Evolutionary conservation across 1,140 invertebrate genomes (phyloP), one percentile per base, ranked within the genome.

Genomic region (Mesaphorura yosii): DNA sequence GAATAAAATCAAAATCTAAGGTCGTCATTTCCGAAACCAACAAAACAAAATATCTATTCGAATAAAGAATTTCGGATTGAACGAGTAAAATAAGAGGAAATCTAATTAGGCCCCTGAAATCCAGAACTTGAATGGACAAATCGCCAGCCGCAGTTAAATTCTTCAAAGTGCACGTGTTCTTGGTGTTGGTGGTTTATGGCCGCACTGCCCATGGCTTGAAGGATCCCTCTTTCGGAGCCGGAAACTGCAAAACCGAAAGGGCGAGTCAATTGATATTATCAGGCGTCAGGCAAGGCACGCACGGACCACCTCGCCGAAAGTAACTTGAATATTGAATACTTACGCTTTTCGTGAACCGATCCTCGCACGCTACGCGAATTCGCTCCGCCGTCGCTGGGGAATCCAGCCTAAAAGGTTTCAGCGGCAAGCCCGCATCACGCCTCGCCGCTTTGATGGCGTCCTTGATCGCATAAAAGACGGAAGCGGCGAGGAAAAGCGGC

Each of bases 341-440:
- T 3, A 22, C 25, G 7, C n/a, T 40, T 2, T 48, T 19, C 4
- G 6, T 88, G 37, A 95, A 80, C 59, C 82, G 67, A 70, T 96
- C 91, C 53, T 78, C 70, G 65, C 91, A 96, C 20, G 85, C 84
- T 81, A 93, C 84, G 41, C 93, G 77, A 61, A 96, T 93, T 46
- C 81, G 75, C 19, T 87, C 86, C 10, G 87, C 77, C 14, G 91
- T 93, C 2, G 88, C 88, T 19, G 93, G 93, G 3, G 87, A 79
- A 66, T 92, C 78, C 15, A 97, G 69, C 45, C 72, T 71, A 66
- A 93, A 93, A 34, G 70, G 68, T 10, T n/a, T n/a, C 15, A 73
- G 70, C 14, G 66, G 63, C 3, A 78, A 68, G 3, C 80, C 81
- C 45, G 75, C 73, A 46, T 93, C 85, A 29, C 65, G 63, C 29